A percentile compares a stretch with the other conserved stretches of the same genome.
phyloP scores from a whole-genome alignment of 37 sponge, comb jelly and placozoan species.

The Theonella swinhoei region DNA sequence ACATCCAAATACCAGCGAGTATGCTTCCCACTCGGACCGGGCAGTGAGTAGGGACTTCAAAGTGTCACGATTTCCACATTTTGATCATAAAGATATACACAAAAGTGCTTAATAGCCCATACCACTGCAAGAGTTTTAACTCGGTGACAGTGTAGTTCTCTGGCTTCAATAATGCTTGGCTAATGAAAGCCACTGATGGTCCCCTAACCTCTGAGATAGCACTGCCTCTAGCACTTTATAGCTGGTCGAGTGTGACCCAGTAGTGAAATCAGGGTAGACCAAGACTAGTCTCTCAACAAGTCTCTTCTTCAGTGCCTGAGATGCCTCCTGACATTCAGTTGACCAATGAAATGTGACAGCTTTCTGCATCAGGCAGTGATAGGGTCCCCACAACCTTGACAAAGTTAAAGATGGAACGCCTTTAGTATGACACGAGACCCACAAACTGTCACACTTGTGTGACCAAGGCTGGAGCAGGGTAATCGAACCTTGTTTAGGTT shows the following conservation, averaged over 20 bases:
- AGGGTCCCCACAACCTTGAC: background rate
- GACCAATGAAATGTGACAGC: constrained; percentile 1
- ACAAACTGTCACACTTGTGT: constrained; percentile 23
- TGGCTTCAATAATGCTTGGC: background rate
- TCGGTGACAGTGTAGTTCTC: constrained; percentile 8
- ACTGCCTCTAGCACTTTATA: constrained; percentile 17
- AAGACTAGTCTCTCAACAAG: constrained; percentile 2
- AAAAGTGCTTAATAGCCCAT: constrained; percentile 5
- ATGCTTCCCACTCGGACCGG: constrained; percentile 53
- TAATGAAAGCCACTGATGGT: constrained; percentile 13
- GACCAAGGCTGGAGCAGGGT: background rate
- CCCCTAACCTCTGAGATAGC: constrained; percentile 3
- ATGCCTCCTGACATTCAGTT: constrained; percentile 22
- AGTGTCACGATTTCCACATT: constrained; percentile 1
- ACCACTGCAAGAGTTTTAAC: background rate
- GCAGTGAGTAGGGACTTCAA: constrained; percentile 54
- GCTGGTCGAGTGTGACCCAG: background rate
- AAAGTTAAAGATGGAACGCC: background rate
- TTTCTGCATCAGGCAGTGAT: constrained; percentile 18
- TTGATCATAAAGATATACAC: background rate
- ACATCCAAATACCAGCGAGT: constrained; percentile 36
- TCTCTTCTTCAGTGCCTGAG: constrained; percentile 12
- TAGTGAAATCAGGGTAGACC: constrained; percentile 13
- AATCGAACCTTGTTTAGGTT: background rate
- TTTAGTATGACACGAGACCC: constrained; percentile 12